These are phyloP conservation scores for Datnioides undecimradiatus DNA, from an alignment of 2,113 vertebrate species.

Conservation along the genomic window DNA sequence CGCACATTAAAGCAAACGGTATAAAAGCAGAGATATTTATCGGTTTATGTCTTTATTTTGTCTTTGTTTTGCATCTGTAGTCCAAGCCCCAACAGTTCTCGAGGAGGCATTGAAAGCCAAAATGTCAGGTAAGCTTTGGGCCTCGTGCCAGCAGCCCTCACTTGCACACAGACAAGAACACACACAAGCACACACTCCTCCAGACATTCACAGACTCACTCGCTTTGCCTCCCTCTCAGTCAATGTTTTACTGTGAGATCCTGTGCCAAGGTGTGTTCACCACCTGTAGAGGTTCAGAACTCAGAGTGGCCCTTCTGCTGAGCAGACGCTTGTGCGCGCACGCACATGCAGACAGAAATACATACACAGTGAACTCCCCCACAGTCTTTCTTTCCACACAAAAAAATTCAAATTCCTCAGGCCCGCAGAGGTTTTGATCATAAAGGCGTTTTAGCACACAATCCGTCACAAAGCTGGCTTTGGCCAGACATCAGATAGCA, in stretches of 20 bases:
- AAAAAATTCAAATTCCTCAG: slow-evolving; percentile 60
- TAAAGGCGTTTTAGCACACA: slow-evolving; percentile 69
- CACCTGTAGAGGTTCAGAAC: slow-evolving; percentile 67
- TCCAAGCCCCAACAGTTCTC: slow-evolving; percentile 83
- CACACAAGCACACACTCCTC: slow-evolving; percentile 29
- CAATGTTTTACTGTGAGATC: slow-evolving; percentile 54
- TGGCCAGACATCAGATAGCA: slow-evolving; percentile 72
- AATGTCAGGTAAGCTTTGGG: slow-evolving; percentile 80
- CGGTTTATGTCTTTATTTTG: slow-evolving; percentile 24
- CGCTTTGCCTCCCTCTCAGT: slow-evolving; percentile 41
- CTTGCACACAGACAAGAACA: slow-evolving; percentile 40
- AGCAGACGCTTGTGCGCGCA: slow-evolving; percentile 24
- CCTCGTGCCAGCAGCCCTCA: slow-evolving; percentile 8
- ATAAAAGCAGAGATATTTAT: slow-evolving; percentile 30
- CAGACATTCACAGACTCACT: slow-evolving; percentile 49
- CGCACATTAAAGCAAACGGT: neutral
- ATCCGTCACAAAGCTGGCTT: slow-evolving; percentile 72
- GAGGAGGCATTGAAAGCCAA: slow-evolving; percentile 77
- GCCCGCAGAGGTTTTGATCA: slow-evolving; percentile 69
- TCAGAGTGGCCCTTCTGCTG: slow-evolving; percentile 34
- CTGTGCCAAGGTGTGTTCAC: slow-evolving; percentile 65
- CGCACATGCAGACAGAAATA: slow-evolving; percentile 14
- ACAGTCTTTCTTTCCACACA: slow-evolving; percentile 48
- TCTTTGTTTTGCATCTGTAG: slow-evolving; percentile 63
- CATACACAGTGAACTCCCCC: slow-evolving; percentile 40